Evolutionary conservation across 2,113 vertebrate genomes (phyloP), one percentile per base, ranked within the genome.

Genomic region (Piprites chloris): DNA sequence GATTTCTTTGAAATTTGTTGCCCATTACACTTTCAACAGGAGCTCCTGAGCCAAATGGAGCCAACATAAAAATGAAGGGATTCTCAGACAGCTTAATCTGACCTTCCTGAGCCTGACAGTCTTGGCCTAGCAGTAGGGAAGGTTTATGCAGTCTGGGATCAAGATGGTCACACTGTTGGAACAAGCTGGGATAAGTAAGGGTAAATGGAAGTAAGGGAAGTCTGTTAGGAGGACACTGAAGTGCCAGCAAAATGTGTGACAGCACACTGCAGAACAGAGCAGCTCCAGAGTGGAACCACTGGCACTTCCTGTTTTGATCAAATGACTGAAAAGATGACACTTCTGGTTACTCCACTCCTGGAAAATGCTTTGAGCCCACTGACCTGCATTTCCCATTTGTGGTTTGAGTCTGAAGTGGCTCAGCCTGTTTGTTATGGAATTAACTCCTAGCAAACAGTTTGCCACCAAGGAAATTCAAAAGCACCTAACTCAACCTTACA

Each of bases 231-330:
- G 35, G 28, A 66, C 23, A 47, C 21, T 55, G 41, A 81, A 66
- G 35, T 16, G 41, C 27, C 24, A 27, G 66, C n/a, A 53, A 69
- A 82, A 65, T 4, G 1, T 35, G 50, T 59, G 75, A 39, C 35
- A 55, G 28, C 50, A 44, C 5, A 11, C 50, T 4, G 5, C 50
- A 69, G n/a, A 76, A 66, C 63, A 86, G 76, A 77, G 63, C 53
- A 10, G 59, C 75, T 71, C 83, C 1, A 2, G 42, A 86, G 86
- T 20, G 61, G 76, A 92, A 92, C 81, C 90, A 90, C 86, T 84
- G 83, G 83, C 89, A 90, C 83, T 92, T 96, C 90, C 89, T 92
- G 92, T 86, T 96, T 93, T 93, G 79, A 95, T 93, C 65, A 84
- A 69, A 86, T 49, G 79, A 84, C 86, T 81, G 47, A 55, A 44